Evolutionary conservation across 2,797 vertebrate species (phyloP).

Genomic region (Knipowitschia caucasica): DNA sequence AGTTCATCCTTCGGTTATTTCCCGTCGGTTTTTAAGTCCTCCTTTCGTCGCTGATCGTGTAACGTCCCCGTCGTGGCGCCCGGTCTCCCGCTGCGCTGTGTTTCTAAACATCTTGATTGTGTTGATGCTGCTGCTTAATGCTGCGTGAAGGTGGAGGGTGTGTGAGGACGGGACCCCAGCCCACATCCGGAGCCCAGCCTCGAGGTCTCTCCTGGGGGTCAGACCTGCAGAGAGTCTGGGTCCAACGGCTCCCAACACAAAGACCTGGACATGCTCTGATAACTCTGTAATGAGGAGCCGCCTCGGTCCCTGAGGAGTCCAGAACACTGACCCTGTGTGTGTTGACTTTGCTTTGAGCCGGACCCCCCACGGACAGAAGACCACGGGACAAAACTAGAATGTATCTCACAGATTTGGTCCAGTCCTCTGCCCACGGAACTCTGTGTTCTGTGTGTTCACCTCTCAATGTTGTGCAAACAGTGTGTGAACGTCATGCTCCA

Average conservation of each 20-base stretch:
- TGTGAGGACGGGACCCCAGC: not conserved
- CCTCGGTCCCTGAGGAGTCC: not conserved
- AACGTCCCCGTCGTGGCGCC: too few relatives aligned
- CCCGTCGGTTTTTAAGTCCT: too few relatives aligned
- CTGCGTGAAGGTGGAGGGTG: not conserved
- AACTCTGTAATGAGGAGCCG: conserved; percentile 63
- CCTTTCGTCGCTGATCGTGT: too few relatives aligned
- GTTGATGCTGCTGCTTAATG: conserved; percentile 4
- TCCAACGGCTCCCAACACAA: conserved; percentile 46
- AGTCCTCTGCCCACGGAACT: too few relatives aligned
- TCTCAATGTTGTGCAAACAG: conserved; percentile 70
- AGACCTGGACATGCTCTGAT: conserved; percentile 67
- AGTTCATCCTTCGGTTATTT: too few relatives aligned
- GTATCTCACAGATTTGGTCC: too few relatives aligned
- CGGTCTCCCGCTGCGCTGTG: not conserved
- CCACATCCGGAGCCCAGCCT: not conserved
- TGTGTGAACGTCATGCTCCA: conserved; percentile 54
- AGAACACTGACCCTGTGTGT: too few relatives aligned
- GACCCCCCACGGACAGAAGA: too few relatives aligned
- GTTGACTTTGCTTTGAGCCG: too few relatives aligned
- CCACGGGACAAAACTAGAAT: too few relatives aligned
- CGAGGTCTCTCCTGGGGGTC: conserved; percentile 41
- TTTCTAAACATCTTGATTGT: not conserved
- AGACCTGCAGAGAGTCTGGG: conserved; percentile 32
- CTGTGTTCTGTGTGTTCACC: too few relatives aligned